A percentile compares a stretch with the other conserved stretches of the same genome.
Conservation (phyloP, 2,113 vertebrate species). For the Psammodynastes pulverulentus region DNA sequence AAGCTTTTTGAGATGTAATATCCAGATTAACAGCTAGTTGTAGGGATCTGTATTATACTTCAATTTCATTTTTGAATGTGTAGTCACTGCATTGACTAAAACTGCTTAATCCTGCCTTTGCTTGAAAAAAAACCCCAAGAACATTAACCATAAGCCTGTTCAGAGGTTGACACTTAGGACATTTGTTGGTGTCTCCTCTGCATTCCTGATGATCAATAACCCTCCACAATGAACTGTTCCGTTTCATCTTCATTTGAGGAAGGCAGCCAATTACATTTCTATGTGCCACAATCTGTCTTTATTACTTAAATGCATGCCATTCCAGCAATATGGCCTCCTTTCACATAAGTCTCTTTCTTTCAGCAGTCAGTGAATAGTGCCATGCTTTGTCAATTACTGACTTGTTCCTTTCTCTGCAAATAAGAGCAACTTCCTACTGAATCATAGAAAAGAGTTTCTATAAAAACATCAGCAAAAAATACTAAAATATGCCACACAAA, state of each 20-base stretch:
- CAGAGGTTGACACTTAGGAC: background rate
- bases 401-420: background rate
- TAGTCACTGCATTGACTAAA: slow-evolving; percentile 30
- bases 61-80: background rate
- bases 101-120: slow-evolving; percentile 21
- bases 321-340: background rate
- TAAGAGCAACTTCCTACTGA: background rate
- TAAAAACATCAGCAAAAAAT: background rate
- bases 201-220: slow-evolving; percentile 20
- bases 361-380: background rate
- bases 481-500: background rate
- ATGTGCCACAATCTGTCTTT: background rate
- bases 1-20: background rate
- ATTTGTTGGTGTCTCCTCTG: background rate
- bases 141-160: slow-evolving; percentile 15
- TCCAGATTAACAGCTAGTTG: slow-evolving; percentile 53
- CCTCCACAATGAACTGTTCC: background rate
- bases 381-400: background rate
- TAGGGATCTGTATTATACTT: slow-evolving; percentile 12
- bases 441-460: background rate
- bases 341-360: background rate
- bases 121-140: background rate
- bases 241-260: slow-evolving; percentile 18
- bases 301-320: slow-evolving; percentile 2
- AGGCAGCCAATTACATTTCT: background rate